Evolutionary conservation across 2,888 invertebrate genomes (phyloP).

Genomic region (Thera britannica): DNA sequence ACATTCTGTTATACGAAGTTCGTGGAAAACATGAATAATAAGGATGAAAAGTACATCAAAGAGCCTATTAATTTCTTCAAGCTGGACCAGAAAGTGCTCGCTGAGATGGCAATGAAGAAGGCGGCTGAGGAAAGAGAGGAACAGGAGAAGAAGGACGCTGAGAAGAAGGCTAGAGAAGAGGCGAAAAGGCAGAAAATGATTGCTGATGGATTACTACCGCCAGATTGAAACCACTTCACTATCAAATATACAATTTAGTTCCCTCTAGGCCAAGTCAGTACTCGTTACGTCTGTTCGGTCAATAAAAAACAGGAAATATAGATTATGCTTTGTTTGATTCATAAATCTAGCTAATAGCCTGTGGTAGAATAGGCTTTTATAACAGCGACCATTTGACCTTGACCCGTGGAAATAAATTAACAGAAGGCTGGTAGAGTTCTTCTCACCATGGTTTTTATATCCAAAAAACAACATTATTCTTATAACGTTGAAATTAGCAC

Average conservation of each 20-base stretch:
- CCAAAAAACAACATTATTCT: slow-evolving; percentile 5
- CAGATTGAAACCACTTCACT: slow-evolving; percentile 20
- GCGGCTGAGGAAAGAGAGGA: slow-evolving; percentile 68
- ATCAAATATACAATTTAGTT: neutral
- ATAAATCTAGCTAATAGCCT: slow-evolving; percentile 17
- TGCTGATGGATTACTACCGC: slow-evolving; percentile 63
- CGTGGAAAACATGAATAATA: slow-evolving; percentile 74
- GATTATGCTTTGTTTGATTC: slow-evolving; percentile 5
- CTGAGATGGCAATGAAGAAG: slow-evolving; percentile 72
- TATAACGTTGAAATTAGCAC: slow-evolving; percentile 18
- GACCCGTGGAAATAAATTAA: neutral
- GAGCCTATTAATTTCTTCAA: slow-evolving; percentile 79
- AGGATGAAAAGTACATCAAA: slow-evolving; percentile 63
- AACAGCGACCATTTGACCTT: slow-evolving; percentile 6
- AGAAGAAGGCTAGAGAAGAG: slow-evolving; percentile 65
- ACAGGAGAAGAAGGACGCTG: slow-evolving; percentile 66
- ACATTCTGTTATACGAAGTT: slow-evolving; percentile 67
- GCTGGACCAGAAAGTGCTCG: slow-evolving; percentile 75
- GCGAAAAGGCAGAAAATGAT: slow-evolving; percentile 70
- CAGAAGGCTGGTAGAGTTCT: neutral
- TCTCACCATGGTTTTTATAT: neutral
- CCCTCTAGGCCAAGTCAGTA: neutral
- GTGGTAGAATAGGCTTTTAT: slow-evolving; percentile 13
- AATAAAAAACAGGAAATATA: slow-evolving; percentile 11
- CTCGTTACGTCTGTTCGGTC: slow-evolving; percentile 2